Base-by-base conservation (phyloP, 2,888 invertebrate species). In the Polia nebulosa region DNA sequence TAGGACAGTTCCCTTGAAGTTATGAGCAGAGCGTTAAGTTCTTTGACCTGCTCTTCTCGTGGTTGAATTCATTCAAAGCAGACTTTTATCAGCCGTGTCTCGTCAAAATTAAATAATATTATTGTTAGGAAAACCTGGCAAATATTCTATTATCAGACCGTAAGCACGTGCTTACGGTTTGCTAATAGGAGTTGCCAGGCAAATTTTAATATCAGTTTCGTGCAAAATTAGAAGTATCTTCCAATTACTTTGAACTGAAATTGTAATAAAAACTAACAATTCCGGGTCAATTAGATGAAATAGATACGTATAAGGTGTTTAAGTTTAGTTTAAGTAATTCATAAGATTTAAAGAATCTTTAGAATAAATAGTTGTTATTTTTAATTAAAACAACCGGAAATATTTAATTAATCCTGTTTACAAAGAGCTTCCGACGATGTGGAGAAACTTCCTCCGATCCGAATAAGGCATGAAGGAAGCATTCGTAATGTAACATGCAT, bases 401-500 rank as follows among this genome's bases (percentile, higher is more conserved):
- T 22, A 22, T 22, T 27, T 41, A 29, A 36, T 52, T 39, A 27
- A 17, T 8, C 2, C 0, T 25, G 2, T 39, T 20, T 22, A 49
- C 5, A 41, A 61, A 22, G 17, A 20, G 9, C 20, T 64, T 58
- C 57, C 39, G 39, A 41, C 62, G 49, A 34, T 49, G 32, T 52
- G n/a, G 39, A 49, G 68, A 49, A 49, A 75, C 60, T 67, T 4
- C 75, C 2, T 39, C 9, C 11, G 29, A 32, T 45, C 58, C 49
- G 15, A 60, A 52, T 61, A 58, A 39, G 76, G 25, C 20, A 34
- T 41, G 3, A 45, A 75, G 77, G 77, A 77, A 77, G 76, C 4
- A 8, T 7, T 22, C 3, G 47, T 59, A 29, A 75, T 80, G 76
- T 55, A 47, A 45, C 44, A 41, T 66, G 34, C 39, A 27, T 20